Conservation (phyloP, 2,888 invertebrate species). For the Julus scandinavius region DNA sequence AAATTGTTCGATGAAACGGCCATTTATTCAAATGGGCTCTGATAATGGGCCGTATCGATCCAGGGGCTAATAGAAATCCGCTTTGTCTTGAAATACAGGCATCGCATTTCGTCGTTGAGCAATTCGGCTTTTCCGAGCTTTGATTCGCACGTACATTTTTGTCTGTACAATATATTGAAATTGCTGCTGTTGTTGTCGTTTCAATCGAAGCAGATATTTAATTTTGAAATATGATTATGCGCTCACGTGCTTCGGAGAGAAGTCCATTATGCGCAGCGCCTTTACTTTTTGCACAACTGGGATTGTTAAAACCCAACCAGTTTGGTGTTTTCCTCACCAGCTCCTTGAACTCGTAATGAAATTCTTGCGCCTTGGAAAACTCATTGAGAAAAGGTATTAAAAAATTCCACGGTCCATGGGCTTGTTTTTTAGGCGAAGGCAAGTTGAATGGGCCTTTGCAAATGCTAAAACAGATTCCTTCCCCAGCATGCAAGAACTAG, state of each 20-base stretch:
- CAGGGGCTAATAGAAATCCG: conserved; percentile 10
- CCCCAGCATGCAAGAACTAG: not conserved
- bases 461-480: not conserved
- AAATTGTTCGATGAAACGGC: not conserved
- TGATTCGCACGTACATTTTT: not conserved
- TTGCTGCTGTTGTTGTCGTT: conserved; percentile 45
- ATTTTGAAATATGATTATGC: conserved; percentile 46
- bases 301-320: conserved; percentile 27
- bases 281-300: not conserved
- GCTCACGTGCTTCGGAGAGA: not conserved
- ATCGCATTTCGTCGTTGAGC: not conserved
- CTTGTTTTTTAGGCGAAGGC: not conserved
- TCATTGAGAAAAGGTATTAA: conserved; percentile 43
- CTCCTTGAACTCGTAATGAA: conserved; percentile 16
- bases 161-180: conserved; percentile 29
- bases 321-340: not conserved
- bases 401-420: not conserved
- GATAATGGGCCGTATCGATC: conserved; percentile 36
- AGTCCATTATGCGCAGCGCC: not conserved
- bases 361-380: conserved; percentile 36
- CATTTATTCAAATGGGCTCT: conserved; percentile 10
- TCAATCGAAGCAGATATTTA: conserved; percentile 45
- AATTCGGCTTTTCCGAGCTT: not conserved
- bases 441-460: too few species aligned
- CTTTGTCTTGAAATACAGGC: not conserved